Percentiles rank a stretch among this genome's conserved stretches.
phyloP scores from a whole-genome alignment of 2,888 invertebrate species.

The Shargacucullia verbasci region DNA sequence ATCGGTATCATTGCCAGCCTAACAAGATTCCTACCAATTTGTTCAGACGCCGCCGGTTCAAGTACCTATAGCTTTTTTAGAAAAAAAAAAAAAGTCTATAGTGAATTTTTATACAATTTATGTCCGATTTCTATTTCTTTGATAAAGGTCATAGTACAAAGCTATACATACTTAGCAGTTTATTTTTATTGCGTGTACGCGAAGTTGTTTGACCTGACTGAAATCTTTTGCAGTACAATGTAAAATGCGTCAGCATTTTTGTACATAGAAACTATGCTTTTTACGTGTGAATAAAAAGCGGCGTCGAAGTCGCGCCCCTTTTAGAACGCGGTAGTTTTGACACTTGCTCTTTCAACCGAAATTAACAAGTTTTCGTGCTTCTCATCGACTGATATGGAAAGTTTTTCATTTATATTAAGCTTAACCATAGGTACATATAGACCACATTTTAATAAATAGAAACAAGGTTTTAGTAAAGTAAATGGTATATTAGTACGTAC shows the following conservation, averaged over 20 bases:
- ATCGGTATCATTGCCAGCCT: constrained; percentile 15
- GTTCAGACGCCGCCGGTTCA: constrained; percentile 16
- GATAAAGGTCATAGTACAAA: constrained; percentile 13
- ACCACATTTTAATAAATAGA: no score
- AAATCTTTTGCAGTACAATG: constrained; percentile 56
- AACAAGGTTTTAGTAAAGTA: no score
- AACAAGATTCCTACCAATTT: constrained; percentile 44
- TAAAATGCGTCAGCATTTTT: constrained; percentile 56
- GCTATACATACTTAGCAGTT: constrained; percentile 24
- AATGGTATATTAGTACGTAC: no score
- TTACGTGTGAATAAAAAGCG: constrained; percentile 51
- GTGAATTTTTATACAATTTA: constrained; percentile 17
- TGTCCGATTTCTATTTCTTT: constrained; percentile 16
- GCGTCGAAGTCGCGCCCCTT: constrained; percentile 32
- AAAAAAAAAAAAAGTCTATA: constrained; percentile 7
- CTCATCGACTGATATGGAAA: constrained; percentile 2
- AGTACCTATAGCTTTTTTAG: constrained; percentile 6
- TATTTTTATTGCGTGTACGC: constrained; percentile 36
- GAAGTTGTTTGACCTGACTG: constrained; percentile 30
- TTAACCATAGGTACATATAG: background rate
- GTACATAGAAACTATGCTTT: constrained; percentile 54
- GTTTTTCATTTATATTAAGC: background rate
- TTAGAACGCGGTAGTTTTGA: constrained; percentile 38
- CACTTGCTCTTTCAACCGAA: constrained; percentile 23
- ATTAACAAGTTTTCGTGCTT: constrained; percentile 35